Evolutionary conservation across 2,113 vertebrate species (phyloP).

Genomic region (Brevimyrus niger): DNA sequence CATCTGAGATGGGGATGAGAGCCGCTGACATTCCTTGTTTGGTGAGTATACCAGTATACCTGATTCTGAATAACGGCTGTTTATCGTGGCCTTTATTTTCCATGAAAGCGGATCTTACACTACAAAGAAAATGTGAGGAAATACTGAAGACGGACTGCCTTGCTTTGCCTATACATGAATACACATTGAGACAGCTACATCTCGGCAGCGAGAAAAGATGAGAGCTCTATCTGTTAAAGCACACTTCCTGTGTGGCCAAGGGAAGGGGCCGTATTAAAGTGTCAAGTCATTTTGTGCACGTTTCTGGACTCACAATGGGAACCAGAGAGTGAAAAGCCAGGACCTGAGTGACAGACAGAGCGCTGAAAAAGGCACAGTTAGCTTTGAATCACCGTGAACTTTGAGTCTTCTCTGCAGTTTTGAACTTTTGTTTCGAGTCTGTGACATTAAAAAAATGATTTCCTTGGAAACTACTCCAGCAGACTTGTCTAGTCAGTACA

Average conservation of each 20-base stretch:
- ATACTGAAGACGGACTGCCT: not conserved
- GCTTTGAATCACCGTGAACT: not conserved
- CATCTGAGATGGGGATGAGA: not conserved
- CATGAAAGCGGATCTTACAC: not conserved
- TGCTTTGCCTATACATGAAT: not conserved
- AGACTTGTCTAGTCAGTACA: not conserved
- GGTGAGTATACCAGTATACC: not conserved
- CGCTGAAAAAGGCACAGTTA: not conserved
- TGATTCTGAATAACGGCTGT: not conserved
- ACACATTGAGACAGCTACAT: not conserved
- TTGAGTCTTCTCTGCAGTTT: not conserved
- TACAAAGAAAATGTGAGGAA: not conserved
- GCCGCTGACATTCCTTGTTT: not conserved
- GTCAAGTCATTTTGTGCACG: not conserved
- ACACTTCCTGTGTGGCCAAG: slow-evolving; percentile 1
- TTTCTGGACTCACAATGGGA: not conserved
- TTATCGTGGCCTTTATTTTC: not conserved
- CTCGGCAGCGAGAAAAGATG: not conserved
- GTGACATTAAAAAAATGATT: not conserved
- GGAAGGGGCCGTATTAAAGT: not conserved
- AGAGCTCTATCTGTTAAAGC: not conserved
- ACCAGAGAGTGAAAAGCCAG: not conserved
- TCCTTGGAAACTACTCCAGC: not conserved
- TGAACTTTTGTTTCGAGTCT: not conserved
- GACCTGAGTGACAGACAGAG: not conserved